Evolutionary conservation across 2,113 vertebrate species (phyloP).

Genomic region (Otolemur garnettii): DNA sequence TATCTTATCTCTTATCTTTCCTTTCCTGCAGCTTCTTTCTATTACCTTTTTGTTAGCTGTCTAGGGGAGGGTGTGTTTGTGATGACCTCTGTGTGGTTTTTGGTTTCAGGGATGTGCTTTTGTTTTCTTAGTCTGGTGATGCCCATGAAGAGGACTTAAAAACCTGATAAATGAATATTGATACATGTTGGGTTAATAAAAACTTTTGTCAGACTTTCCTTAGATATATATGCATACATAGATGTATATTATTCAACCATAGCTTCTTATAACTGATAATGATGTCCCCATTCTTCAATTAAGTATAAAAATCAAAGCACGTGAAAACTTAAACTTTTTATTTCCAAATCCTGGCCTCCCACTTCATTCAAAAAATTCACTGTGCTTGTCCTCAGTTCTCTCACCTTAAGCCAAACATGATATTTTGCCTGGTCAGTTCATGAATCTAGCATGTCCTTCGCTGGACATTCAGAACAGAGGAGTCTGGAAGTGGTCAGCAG

Average conservation of each 20-base stretch:
- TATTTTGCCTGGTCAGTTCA: background rate
- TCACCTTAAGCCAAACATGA: background rate
- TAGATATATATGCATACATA: background rate
- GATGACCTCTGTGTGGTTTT: slow-evolving; percentile 52
- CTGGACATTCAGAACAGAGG: background rate
- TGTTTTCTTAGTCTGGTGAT: slow-evolving; percentile 15
- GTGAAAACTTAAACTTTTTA: background rate
- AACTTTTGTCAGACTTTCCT: slow-evolving; percentile 15
- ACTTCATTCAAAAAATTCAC: background rate
- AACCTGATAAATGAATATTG: slow-evolving; percentile 2
- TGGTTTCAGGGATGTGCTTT: slow-evolving; percentile 4
- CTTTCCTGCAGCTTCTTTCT: slow-evolving; percentile 59
- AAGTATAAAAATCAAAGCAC: background rate
- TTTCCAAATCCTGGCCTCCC: background rate
- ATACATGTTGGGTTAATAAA: background rate
- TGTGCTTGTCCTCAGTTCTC: background rate
- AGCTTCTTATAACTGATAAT: background rate
- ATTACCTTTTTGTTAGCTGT: slow-evolving; percentile 59
- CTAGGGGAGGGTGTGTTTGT: slow-evolving; percentile 23
- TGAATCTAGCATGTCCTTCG: background rate
- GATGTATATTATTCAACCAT: background rate
- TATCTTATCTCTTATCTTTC: slow-evolving; percentile 71
- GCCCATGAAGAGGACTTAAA: background rate
- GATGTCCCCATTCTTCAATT: background rate
- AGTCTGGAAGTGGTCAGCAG: fast-evolving